Conservation (phyloP, 1,140 invertebrate species). For the Zaprionus camerounensis region DNA sequence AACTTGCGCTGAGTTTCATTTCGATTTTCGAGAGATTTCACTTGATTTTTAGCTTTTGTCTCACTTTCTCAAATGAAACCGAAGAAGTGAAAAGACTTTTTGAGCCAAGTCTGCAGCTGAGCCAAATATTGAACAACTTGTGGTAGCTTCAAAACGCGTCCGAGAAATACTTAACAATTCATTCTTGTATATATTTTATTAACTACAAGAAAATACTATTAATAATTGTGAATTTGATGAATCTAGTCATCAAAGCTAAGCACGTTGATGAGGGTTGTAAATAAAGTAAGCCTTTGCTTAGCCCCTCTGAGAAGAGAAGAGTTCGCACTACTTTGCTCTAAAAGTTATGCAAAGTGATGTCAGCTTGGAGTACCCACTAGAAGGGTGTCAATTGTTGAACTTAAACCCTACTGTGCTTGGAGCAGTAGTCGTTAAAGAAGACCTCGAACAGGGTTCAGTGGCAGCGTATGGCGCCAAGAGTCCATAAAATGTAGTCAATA, state of each 20-base stretch:
- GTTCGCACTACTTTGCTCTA: too few species aligned
- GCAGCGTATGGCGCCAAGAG: not conserved
- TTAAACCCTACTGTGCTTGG: not conserved
- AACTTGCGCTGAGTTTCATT: conserved; percentile 43
- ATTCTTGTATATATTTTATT: too few species aligned
- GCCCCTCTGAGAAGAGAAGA: too few species aligned
- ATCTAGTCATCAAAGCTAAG: too few species aligned
- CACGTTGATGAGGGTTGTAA: not conserved
- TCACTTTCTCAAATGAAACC: conserved; percentile 1
- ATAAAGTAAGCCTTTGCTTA: not conserved
- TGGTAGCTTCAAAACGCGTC: too few species aligned
- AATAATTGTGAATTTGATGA: too few species aligned
- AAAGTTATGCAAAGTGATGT: not conserved
- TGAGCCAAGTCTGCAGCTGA: too few species aligned
- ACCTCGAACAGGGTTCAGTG: not conserved
- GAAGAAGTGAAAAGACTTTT: not conserved
- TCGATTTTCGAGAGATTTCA: conserved; percentile 67
- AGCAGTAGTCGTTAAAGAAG: conserved; percentile 10
- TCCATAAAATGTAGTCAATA: conserved; percentile 9
- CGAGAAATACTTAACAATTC: too few species aligned
- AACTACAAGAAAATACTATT: too few species aligned
- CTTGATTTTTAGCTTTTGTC: conserved; percentile 58
- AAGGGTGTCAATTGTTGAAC: not conserved
- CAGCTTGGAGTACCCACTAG: not conserved
- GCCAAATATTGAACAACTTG: too few species aligned